These are phyloP conservation scores for Lontra canadensis DNA, from an alignment of 2,113 vertebrate species.

Conservation along the genomic window DNA sequence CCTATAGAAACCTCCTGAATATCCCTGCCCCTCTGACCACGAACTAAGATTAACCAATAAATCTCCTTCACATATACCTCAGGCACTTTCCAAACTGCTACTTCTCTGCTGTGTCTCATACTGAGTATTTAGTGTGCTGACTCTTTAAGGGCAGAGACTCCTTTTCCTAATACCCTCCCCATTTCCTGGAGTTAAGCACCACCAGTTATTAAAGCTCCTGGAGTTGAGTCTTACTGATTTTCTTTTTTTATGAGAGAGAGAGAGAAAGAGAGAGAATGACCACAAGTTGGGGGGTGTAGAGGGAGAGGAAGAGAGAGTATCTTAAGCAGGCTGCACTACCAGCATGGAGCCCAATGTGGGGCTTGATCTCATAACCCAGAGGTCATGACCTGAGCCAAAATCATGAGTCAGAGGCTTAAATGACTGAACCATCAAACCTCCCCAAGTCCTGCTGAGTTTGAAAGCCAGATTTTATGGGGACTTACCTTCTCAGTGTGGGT, in stretches of 20 bases:
- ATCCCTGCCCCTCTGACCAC: background rate
- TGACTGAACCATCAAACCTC: background rate
- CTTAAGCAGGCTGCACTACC: background rate
- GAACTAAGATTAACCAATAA: background rate
- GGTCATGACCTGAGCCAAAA: background rate
- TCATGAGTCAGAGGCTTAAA: background rate
- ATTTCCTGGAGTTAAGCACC: background rate
- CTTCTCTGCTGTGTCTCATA: background rate
- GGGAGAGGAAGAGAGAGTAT: background rate
- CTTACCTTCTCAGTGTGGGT: background rate
- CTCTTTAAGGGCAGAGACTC: background rate
- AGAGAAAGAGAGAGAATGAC: too few relatives aligned
- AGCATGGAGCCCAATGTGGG: background rate
- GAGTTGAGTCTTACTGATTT: background rate
- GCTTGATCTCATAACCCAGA: background rate
- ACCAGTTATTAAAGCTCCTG: background rate
- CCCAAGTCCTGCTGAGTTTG: background rate
- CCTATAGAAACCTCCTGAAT: background rate
- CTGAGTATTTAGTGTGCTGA: background rate
- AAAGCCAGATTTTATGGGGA: background rate
- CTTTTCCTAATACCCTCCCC: background rate
- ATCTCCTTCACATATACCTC: background rate
- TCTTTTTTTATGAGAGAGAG: too few relatives aligned
- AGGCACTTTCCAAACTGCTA: background rate
- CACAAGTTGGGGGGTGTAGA: background rate